A percentile compares a stretch with the other conserved stretches of the same genome.
These are phyloP conservation scores for Zeugodacus cucurbitae DNA, from an alignment of 1,140 invertebrate species.

Conservation along the genomic window DNA sequence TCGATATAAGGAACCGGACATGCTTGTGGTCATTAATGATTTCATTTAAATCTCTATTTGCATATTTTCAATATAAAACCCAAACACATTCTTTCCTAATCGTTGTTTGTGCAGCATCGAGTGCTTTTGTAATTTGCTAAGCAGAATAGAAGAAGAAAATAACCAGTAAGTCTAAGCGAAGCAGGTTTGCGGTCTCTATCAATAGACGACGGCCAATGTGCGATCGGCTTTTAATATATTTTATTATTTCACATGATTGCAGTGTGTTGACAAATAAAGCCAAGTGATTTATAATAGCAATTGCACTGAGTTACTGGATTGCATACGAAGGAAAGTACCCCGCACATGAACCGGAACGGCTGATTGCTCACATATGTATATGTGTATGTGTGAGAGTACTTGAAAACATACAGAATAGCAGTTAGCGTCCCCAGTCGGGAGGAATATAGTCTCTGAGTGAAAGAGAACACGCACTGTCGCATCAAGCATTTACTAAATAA, in stretches of 20 bases:
- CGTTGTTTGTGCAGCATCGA: no score
- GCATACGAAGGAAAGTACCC: background rate
- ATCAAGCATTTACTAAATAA: background rate
- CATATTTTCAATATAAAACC: no score
- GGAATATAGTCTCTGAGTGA: background rate
- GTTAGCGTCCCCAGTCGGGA: no score
- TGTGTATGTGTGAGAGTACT: background rate
- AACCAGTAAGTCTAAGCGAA: background rate
- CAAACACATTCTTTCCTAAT: no score
- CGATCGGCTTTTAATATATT: constrained; percentile 43
- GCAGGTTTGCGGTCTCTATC: background rate
- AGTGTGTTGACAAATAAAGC: constrained; percentile 1
- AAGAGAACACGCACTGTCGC: background rate
- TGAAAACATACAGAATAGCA: no score
- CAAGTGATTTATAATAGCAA: constrained; percentile 44
- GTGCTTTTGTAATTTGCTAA: no score
- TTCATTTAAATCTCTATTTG: no score
- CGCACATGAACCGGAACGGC: background rate
- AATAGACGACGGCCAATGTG: background rate
- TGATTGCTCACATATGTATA: background rate
- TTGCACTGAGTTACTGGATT: constrained; percentile 43
- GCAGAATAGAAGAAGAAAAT: background rate
- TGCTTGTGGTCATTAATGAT: no score
- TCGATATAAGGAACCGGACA: no score
- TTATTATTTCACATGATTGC: background rate